Evolutionary conservation across 2,797 vertebrate species (phyloP), one percentile per base, ranked within the genome.

Genomic region (Echeneis naucrates): DNA sequence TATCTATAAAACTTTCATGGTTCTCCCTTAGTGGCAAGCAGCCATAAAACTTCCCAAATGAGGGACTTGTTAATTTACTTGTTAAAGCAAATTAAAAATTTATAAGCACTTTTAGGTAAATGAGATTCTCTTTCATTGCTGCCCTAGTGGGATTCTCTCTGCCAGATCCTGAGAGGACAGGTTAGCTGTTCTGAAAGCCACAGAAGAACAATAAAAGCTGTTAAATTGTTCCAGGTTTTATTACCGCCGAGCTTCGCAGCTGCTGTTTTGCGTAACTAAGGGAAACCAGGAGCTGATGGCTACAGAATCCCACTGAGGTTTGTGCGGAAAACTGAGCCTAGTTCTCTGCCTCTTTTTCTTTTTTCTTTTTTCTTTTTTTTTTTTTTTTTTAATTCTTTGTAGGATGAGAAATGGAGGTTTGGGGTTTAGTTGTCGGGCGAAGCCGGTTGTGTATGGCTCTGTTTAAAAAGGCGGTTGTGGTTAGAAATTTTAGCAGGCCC

Each of bases 61-160:
- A 98, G 98, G 96, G 97, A 98, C 97, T 98, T 98, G 98, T 99
- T 99, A 98, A 98, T 99, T 99, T 98, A 98, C 97, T 99, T 99
- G 98, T 98, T 99, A 98, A 98, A 98, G 97, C 97, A 98, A 98
- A 99, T 99, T 98, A 99, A 99, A 98, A 97, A 98, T 98, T 96
- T 98, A 98, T 97, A 97, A 98, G 96, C 85, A 95, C 97, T 99
- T 98, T 99, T 98, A 98, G 97, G 97, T 98, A 98, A 99, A 99
- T 98, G 96, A 98, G 97, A 97, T 98, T 96, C 95, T 96, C 96
- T 97, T 97, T 98, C 95, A 96, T 96, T 96, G 96, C 94, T 89
- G 95, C 94, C 94, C 96, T 96, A 88, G 94, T 83, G 93, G 96
- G 95, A 96, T 94, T 93, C 86, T 89, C 84, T 78, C 80, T 88